These are phyloP conservation scores for Chymomyza caudatula DNA, from an alignment of 2,888 invertebrate species.

Conservation along the genomic window DNA sequence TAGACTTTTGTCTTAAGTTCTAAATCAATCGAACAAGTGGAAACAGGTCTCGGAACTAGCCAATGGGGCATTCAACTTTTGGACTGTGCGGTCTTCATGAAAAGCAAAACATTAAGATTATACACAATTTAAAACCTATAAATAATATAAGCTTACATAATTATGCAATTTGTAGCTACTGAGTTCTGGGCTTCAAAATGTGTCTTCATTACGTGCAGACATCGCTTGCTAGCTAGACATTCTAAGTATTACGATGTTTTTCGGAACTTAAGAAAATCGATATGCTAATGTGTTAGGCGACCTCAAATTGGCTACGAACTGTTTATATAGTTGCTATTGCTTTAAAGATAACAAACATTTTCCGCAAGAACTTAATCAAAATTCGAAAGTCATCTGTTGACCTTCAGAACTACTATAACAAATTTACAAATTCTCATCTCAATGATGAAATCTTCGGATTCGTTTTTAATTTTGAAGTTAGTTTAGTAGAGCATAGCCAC, in stretches of 20 bases:
- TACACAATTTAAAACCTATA: background rate
- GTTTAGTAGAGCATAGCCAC: too few relatives aligned
- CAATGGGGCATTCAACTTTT: slow-evolving; percentile 62
- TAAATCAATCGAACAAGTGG: slow-evolving; percentile 47
- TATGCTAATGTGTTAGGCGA: background rate
- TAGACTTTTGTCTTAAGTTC: slow-evolving; percentile 36
- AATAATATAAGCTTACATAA: background rate
- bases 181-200: background rate
- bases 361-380: background rate
- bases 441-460: too few relatives aligned
- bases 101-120: background rate
- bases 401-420: background rate
- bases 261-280: background rate
- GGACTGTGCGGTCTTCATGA: background rate
- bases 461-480: too few relatives aligned
- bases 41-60: slow-evolving; percentile 24
- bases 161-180: background rate
- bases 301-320: background rate
- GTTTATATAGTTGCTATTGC: background rate
- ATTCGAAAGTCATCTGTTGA: too few relatives aligned
- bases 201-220: background rate
- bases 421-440: too few relatives aligned
- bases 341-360: background rate
- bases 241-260: background rate
- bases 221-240: background rate